phyloP scores from a whole-genome alignment of 2,888 invertebrate genomes.

The Pinctada fucata region DNA sequence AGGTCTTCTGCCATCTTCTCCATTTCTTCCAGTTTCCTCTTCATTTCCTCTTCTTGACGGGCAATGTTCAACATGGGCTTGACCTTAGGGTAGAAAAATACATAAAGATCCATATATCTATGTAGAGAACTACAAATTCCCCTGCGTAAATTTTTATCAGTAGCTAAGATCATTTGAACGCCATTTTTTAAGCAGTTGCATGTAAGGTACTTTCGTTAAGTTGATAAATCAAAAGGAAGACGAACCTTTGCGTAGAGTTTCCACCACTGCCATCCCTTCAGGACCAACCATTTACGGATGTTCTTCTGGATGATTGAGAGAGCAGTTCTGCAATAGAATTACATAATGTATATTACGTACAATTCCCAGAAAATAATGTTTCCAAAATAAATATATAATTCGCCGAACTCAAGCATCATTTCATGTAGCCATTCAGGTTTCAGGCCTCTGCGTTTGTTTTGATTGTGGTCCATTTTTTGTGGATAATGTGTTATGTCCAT shows the following conservation, averaged over 20 bases:
- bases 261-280: slow-evolving; percentile 99
- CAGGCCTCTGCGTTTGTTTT: too few relatives aligned
- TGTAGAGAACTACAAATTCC: too few relatives aligned
- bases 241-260: slow-evolving; percentile 88
- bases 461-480: too few relatives aligned
- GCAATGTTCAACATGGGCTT: slow-evolving; percentile 97
- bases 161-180: too few relatives aligned
- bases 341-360: background rate
- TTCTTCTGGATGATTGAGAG: slow-evolving; percentile 99
- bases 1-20: slow-evolving; percentile 95
- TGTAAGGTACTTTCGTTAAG: too few relatives aligned
- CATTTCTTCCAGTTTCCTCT: slow-evolving; percentile 96
- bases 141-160: too few relatives aligned
- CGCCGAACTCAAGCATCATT: too few relatives aligned
- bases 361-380: background rate
- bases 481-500: too few relatives aligned
- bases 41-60: slow-evolving; percentile 99
- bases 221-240: background rate
- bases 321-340: slow-evolving; percentile 83
- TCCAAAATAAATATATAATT: too few relatives aligned
- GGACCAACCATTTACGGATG: slow-evolving; percentile 98
- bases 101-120: too few relatives aligned
- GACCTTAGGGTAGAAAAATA: slow-evolving; percentile 40
- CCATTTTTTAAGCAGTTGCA: too few relatives aligned
- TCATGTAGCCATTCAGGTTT: too few relatives aligned